These are phyloP conservation scores for Volucella bombylans DNA, from an alignment of 2,888 invertebrate genomes.

Conservation along the genomic window DNA sequence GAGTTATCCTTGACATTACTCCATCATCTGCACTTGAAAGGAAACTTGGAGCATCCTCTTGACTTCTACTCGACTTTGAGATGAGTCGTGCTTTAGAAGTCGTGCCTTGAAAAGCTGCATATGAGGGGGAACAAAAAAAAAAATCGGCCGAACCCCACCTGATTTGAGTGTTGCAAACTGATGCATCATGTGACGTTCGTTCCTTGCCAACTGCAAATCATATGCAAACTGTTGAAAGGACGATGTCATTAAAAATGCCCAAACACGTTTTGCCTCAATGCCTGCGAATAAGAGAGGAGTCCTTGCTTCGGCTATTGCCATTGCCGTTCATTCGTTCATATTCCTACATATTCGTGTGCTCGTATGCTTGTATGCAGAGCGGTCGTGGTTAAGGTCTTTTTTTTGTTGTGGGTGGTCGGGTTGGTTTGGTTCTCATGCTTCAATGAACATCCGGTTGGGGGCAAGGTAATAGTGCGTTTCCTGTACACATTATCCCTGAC, in stretches of 20 bases:
- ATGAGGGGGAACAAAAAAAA: neutral
- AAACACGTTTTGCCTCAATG: slow-evolving; percentile 59
- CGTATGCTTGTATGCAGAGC: neutral
- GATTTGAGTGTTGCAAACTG: slow-evolving; percentile 12
- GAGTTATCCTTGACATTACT: slow-evolving; percentile 70
- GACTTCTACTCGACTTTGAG: slow-evolving; percentile 46
- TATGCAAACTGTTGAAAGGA: slow-evolving; percentile 55
- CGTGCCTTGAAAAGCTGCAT: too few relatives aligned
- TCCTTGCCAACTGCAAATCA: slow-evolving; percentile 27
- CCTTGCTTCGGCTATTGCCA: slow-evolving; percentile 70
- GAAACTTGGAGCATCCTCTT: slow-evolving; percentile 61
- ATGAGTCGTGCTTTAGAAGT: slow-evolving; percentile 6
- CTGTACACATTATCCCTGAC: slow-evolving; percentile 66
- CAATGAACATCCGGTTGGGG: slow-evolving; percentile 27
- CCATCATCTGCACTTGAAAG: slow-evolving; percentile 62
- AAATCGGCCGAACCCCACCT: slow-evolving; percentile 23
- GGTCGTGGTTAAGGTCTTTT: neutral
- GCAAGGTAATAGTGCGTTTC: slow-evolving; percentile 46
- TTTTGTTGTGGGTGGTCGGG: too few relatives aligned
- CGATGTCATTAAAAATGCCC: slow-evolving; percentile 71
- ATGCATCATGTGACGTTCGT: too few relatives aligned
- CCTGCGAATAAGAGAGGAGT: slow-evolving; percentile 41
- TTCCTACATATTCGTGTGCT: neutral
- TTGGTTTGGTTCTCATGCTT: slow-evolving; percentile 2
- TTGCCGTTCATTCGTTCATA: slow-evolving; percentile 51